Conservation (phyloP, 1,140 invertebrate genomes). For the Eciton burchellii region DNA sequence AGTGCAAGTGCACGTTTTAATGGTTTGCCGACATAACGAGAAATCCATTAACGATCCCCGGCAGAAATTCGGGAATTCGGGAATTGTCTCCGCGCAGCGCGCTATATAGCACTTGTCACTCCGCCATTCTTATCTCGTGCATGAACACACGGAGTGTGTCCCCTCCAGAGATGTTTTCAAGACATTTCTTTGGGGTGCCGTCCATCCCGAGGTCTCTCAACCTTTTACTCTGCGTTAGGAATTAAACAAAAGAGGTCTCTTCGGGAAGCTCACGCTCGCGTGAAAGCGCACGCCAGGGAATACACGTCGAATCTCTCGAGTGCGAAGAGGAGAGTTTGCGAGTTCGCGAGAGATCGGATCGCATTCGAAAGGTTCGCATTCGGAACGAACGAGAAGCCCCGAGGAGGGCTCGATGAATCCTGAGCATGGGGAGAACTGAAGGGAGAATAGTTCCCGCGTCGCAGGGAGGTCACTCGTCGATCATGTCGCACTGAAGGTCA, state of each 20-base stretch:
- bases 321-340: not conserved
- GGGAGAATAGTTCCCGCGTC: not conserved
- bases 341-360: not conserved
- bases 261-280: not conserved
- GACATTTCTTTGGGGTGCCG: not conserved
- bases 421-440: not conserved
- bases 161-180: not conserved
- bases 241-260: not conserved
- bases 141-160: not conserved
- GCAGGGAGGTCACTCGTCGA: slow-evolving; percentile 27
- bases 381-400: not conserved
- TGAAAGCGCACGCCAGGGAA: not conserved
- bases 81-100: not conserved
- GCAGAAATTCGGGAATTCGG: slow-evolving; percentile 46
- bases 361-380: not conserved
- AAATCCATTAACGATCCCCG: slow-evolving; percentile 76
- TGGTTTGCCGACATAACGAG: slow-evolving; percentile 74
- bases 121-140: not conserved
- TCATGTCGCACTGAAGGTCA: too few relatives aligned
- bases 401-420: not conserved
- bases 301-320: not conserved
- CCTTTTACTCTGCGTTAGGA: not conserved
- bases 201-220: too few relatives aligned
- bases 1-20: slow-evolving; percentile 75
- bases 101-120: not conserved